Base-by-base conservation (phyloP, 1,140 invertebrate species). In the Leptopilina boulardi region DNA sequence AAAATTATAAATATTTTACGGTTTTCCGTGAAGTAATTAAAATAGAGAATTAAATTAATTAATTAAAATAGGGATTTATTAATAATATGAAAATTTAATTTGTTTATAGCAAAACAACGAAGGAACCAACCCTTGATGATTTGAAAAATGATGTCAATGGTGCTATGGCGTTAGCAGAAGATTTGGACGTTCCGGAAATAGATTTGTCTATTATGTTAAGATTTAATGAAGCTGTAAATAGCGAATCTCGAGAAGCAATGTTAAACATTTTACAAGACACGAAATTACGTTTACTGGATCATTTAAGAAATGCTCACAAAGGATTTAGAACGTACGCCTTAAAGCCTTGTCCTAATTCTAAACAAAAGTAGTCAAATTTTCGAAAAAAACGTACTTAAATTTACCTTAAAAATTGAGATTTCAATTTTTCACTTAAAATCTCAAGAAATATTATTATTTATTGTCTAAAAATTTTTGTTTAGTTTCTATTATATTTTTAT, bases 341-440 rank as follows among this genome's bases (percentile, higher is more conserved):
- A 3, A 18, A 83, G 47, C 86, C 86, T 34, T 88, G 87, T 75
- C 86, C 86, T 0, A 59, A 71, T 11, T 78, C 70, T 11, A 85
- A 84, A 23, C 15, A 75, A 51, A 15, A 15, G 18, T n/a, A 51
- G 44, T 47, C 26, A 3, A 30, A 30, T 30, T 30, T 30, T 30
- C 5, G 2, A 3, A 5, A 3, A n/a, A 30, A 30, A 2, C 5
- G 26, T 30, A 30, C 26, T 30, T 5, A 30, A 30, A 30, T 9
- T 38, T 38, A 38, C 34, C 34, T 38, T 38, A 38, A 38, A 38
- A 30, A 30, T 2, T n/a, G 5, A 30, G 26, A 30, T 30, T 30
- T 30, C 5, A 3, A 30, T 30, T 5, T 30, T 30, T 30, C 26
- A 30, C 26, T 30, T 30, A 30, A 30, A 30, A 30, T 30, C 26